phyloP scores from a whole-genome alignment of 1,140 invertebrate genomes.

The Nebria ingens region DNA sequence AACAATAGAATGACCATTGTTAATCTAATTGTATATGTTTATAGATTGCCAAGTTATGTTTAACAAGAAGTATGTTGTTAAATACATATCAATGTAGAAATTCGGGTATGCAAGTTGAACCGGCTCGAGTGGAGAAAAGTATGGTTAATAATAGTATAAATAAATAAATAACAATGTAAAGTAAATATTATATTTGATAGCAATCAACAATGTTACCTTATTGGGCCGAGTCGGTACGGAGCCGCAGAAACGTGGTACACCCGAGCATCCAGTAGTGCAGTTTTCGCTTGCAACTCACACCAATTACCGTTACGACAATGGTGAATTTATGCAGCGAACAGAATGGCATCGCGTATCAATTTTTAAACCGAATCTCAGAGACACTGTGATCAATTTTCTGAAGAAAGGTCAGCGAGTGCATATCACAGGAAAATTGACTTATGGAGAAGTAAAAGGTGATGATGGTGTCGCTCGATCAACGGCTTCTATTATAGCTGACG shows the following conservation, averaged over 20 bases:
- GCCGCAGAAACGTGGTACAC: constrained; percentile 70
- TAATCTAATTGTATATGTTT: not conserved
- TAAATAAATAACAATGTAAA: not conserved
- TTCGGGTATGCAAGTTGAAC: not conserved
- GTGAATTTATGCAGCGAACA: constrained; percentile 71
- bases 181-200: constrained; percentile 41
- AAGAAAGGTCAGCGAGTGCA: constrained; percentile 81
- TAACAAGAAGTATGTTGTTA: not conserved
- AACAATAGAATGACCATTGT: not conserved
- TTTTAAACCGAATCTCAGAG: constrained; percentile 73
- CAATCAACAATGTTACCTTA: constrained; percentile 76
- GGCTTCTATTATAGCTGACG: constrained; percentile 76
- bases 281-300: constrained; percentile 86
- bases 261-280: constrained; percentile 74
- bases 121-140: constrained; percentile 10
- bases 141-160: not conserved
- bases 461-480: constrained; percentile 57
- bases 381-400: constrained; percentile 64
- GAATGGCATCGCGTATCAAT: constrained; percentile 87
- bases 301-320: constrained; percentile 68
- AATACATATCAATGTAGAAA: not conserved
- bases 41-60: not conserved
- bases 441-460: constrained; percentile 75
- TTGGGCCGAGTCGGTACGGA: constrained; percentile 78
- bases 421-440: constrained; percentile 70